Conservation (phyloP, 2,113 vertebrate genomes). For the Leucosticte australis region DNA sequence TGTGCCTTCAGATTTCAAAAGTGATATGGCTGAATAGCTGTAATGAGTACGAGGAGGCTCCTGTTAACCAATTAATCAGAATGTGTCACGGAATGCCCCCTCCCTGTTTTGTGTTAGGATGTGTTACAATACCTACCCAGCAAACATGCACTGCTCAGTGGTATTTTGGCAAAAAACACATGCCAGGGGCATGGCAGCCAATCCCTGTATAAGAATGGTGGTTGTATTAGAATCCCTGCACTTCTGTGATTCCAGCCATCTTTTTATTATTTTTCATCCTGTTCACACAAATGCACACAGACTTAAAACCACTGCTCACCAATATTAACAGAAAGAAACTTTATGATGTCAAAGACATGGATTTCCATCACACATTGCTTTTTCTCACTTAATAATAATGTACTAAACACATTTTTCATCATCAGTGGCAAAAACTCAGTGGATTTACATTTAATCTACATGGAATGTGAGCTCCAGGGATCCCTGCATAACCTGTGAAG, state of each 20-base stretch:
- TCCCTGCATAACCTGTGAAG: not conserved
- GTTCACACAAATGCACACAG: not conserved
- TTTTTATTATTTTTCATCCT: not conserved
- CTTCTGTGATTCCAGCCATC: not conserved
- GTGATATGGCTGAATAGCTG: slow-evolving; percentile 55
- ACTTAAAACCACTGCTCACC: not conserved
- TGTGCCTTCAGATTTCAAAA: slow-evolving; percentile 59
- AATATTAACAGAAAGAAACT: not conserved
- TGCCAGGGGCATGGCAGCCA: not conserved
- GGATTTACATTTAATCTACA: not conserved
- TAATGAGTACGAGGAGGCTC: slow-evolving; percentile 47
- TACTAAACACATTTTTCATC: not conserved
- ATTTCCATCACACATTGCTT: not conserved
- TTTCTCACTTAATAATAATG: not conserved
- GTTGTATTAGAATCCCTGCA: not conserved
- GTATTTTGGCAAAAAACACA: not conserved
- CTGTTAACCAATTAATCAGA: slow-evolving; percentile 53
- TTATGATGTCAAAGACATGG: not conserved
- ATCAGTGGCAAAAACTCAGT: not conserved
- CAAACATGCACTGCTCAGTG: not conserved
- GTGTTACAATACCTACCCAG: not conserved
- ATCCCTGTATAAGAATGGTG: not conserved
- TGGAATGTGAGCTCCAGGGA: not conserved
- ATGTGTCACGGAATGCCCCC: not conserved
- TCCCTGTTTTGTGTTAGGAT: not conserved